These are phyloP conservation scores for Hecatera dysodea DNA, from an alignment of 2,888 invertebrate species.

Conservation along the genomic window DNA sequence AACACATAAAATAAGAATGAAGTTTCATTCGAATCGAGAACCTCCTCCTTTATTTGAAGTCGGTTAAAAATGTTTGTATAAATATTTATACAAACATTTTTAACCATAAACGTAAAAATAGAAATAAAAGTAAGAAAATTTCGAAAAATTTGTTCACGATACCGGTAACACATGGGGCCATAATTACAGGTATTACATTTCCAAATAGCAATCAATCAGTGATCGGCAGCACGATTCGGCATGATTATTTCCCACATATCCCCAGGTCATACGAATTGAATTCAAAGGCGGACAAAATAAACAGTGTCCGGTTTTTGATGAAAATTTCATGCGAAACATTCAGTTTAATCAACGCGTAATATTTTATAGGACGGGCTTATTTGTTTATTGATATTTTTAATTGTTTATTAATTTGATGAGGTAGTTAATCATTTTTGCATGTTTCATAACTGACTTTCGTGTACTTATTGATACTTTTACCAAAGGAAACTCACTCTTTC, in stretches of 20 bases:
- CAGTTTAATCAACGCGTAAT: slow-evolving; percentile 8
- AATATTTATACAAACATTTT: no score
- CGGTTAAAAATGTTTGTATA: no score
- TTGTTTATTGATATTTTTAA: background rate
- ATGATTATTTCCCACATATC: slow-evolving; percentile 30
- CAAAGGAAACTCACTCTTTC: background rate
- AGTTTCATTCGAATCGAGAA: no score
- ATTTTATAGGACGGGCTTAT: background rate
- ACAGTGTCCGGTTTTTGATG: slow-evolving; percentile 6
- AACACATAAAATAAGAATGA: no score
- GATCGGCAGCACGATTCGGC: background rate
- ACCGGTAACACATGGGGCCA: background rate
- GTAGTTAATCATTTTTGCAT: background rate
- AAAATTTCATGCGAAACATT: slow-evolving; percentile 15
- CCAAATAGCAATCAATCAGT: slow-evolving; percentile 41
- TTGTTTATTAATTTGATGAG: slow-evolving; percentile 4
- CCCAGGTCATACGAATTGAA: slow-evolving; percentile 36
- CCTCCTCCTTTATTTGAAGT: no score
- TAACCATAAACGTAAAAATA: no score
- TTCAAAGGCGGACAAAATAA: slow-evolving; percentile 20
- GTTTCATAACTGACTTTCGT: background rate
- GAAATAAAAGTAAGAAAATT: no score
- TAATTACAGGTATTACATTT: slow-evolving; percentile 18
- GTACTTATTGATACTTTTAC: background rate
- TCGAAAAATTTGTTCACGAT: background rate